phyloP scores from a whole-genome alignment of 2,888 invertebrate genomes.

The Mythimna impura region DNA sequence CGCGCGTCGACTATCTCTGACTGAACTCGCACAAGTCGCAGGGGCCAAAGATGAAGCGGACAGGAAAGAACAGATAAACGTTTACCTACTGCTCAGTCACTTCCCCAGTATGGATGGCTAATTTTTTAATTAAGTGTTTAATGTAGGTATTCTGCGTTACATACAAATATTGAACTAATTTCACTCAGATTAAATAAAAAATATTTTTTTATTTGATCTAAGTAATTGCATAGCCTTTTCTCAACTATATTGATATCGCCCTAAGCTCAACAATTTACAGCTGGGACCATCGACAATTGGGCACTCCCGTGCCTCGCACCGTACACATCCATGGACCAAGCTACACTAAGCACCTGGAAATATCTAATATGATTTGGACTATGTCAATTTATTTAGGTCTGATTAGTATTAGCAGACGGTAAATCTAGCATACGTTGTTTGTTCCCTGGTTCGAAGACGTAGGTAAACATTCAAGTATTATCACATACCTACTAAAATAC shows the following conservation, averaged over 20 bases:
- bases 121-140: neutral
- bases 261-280: neutral
- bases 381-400: neutral
- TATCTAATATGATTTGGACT: no score
- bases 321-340: no score
- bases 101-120: neutral
- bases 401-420: neutral
- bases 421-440: neutral
- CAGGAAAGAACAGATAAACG: conserved; percentile 7
- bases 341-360: neutral
- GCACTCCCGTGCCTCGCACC: no score
- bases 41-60: conserved; percentile 28
- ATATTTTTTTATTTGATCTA: neutral
- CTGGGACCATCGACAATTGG: neutral
- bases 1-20: conserved; percentile 1
- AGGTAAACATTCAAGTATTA: neutral
- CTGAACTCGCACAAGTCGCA: neutral
- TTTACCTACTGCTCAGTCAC: conserved; percentile 1
- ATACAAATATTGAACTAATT: neutral
- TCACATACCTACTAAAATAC: neutral
- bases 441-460: neutral
- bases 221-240: neutral
- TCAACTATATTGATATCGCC: neutral
- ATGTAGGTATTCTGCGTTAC: neutral
- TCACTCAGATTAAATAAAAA: no score